These are phyloP conservation scores for Alces alces DNA, from an alignment of 2,113 vertebrate species.

Conservation along the genomic window DNA sequence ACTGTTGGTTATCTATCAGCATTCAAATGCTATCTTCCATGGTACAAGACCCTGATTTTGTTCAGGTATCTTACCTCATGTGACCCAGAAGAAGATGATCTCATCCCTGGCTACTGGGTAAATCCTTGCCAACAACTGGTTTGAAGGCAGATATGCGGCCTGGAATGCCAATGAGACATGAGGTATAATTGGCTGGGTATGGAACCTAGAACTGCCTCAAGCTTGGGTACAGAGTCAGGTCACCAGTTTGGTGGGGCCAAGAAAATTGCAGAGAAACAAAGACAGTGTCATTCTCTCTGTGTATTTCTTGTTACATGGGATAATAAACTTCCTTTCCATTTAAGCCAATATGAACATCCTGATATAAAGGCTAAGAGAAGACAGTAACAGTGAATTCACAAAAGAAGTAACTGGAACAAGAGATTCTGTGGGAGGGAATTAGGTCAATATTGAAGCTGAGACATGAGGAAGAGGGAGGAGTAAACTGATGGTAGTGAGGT, in stretches of 20 bases:
- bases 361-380: neutral
- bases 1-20: neutral
- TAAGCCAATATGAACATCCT: neutral
- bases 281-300: neutral
- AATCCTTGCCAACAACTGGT: neutral
- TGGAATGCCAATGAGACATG: neutral
- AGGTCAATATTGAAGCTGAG: neutral
- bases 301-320: neutral
- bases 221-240: neutral
- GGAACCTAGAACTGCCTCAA: neutral
- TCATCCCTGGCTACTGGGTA: neutral
- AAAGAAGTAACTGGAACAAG: neutral
- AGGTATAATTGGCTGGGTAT: neutral
- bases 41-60: neutral
- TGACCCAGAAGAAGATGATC: neutral
- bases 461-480: neutral
- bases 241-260: neutral
- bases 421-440: neutral
- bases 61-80: neutral
- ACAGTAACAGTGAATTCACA: neutral
- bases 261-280: neutral
- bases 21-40: neutral
- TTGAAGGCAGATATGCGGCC: neutral
- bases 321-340: neutral
- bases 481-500: neutral